Conservation (phyloP, 2,797 vertebrate genomes). For the Danio jaintianensis region DNA sequence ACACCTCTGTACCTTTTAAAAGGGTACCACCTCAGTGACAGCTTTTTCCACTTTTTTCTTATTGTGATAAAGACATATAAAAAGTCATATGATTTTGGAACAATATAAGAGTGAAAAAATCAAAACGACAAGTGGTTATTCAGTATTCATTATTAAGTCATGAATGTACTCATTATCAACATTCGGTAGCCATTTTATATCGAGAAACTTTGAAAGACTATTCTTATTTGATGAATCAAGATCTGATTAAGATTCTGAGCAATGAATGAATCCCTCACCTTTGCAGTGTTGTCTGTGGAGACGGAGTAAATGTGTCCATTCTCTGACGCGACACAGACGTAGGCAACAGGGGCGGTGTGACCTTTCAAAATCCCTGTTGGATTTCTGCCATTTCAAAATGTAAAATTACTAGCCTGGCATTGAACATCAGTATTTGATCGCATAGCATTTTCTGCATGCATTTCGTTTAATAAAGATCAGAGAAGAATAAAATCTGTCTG, state of each 20-base stretch:
- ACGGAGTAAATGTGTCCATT: constrained; percentile 78
- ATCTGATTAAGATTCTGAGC: neutral
- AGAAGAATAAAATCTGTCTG: neutral
- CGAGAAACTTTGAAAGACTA: neutral
- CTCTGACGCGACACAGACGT: constrained; percentile 73
- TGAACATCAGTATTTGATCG: neutral
- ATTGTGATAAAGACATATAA: no score
- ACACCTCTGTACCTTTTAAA: no score
- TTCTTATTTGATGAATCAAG: neutral
- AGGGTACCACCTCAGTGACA: no score
- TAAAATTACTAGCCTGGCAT: constrained; percentile 13
- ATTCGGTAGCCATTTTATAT: neutral
- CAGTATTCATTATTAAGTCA: no score
- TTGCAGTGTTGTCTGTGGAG: constrained; percentile 74
- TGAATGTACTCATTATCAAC: neutral
- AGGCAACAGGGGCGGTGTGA: constrained; percentile 72
- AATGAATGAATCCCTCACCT: constrained; percentile 66
- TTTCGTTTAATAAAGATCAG: neutral
- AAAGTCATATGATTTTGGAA: neutral
- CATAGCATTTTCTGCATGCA: constrained; percentile 3
- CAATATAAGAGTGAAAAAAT: neutral
- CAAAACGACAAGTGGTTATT: neutral
- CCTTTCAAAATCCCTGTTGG: constrained; percentile 78
- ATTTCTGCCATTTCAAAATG: constrained; percentile 69
- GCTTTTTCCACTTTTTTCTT: no score